Evolutionary conservation across 2,113 vertebrate species (phyloP).

Genomic region (Oplegnathus fasciatus): DNA sequence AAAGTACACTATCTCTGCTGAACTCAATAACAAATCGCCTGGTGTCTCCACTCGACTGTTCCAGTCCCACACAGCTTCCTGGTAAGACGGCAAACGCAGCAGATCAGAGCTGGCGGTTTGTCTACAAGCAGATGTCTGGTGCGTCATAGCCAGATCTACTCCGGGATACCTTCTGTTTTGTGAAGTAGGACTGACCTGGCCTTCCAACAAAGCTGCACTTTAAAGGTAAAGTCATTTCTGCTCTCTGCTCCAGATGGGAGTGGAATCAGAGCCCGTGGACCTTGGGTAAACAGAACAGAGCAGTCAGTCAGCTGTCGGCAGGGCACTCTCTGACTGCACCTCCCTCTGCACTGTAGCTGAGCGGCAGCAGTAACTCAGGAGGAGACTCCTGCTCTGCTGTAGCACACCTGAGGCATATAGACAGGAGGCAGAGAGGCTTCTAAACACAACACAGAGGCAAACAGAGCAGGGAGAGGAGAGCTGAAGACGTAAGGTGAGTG

Average conservation of each 20-base stretch:
- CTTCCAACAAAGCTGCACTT: slow-evolving; percentile 6
- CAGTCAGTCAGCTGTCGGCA: slow-evolving; percentile 21
- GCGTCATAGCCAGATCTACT: background rate
- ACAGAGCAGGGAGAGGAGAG: background rate
- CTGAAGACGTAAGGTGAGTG: slow-evolving; percentile 64
- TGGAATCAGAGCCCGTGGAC: background rate
- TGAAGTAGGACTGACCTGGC: slow-evolving; percentile 11
- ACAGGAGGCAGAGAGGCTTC: background rate
- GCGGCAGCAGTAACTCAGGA: slow-evolving; percentile 12
- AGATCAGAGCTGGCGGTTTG: slow-evolving; percentile 9
- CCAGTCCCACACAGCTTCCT: slow-evolving; percentile 17
- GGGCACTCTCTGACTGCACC: background rate
- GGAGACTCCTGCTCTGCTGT: background rate
- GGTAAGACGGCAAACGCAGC: background rate
- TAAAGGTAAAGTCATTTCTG: slow-evolving; percentile 28
- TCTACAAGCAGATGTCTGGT: slow-evolving; percentile 6
- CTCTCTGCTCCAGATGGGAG: background rate
- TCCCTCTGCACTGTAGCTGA: slow-evolving; percentile 33
- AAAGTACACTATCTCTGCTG: slow-evolving; percentile 34
- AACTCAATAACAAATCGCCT: slow-evolving; percentile 7
- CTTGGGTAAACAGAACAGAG: background rate
- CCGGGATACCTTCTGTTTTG: background rate
- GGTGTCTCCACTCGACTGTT: slow-evolving; percentile 14
- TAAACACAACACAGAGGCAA: background rate
- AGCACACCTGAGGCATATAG: slow-evolving; percentile 6